These are phyloP conservation scores for Teleopsis dalmanni DNA, from an alignment of 1,140 invertebrate genomes.

Conservation along the genomic window DNA sequence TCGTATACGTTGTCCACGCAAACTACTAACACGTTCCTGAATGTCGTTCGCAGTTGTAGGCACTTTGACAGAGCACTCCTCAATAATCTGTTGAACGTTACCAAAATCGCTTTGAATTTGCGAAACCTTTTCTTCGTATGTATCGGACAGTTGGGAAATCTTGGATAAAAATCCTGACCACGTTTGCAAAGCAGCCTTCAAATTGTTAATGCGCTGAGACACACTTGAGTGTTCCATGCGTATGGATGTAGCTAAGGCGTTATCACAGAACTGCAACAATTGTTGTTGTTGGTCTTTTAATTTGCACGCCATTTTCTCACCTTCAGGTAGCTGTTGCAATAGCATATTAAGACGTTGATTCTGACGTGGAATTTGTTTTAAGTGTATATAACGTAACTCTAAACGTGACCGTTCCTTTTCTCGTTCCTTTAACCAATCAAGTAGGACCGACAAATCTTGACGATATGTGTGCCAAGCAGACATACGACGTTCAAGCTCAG, in stretches of 20 bases:
- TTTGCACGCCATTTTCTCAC: conserved; percentile 56
- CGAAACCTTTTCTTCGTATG: conserved; percentile 53
- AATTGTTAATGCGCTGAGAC: conserved; percentile 64
- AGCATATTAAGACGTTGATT: conserved; percentile 60
- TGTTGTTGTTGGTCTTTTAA: conserved; percentile 59
- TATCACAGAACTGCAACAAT: conserved; percentile 67
- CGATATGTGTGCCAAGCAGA: conserved; percentile 76
- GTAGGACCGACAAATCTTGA: conserved; percentile 59
- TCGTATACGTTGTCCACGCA: conserved; percentile 52
- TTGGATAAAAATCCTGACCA: conserved; percentile 66
- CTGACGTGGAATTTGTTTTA: conserved; percentile 64
- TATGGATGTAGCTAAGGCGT: conserved; percentile 64
- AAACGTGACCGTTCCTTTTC: conserved; percentile 70
- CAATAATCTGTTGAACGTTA: conserved; percentile 52
- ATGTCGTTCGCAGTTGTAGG: conserved; percentile 45
- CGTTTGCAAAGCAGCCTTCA: conserved; percentile 70
- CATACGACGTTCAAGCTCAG: conserved; percentile 63
- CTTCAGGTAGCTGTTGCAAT: conserved; percentile 58
- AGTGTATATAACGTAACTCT: conserved; percentile 71
- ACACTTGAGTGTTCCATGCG: conserved; percentile 72
- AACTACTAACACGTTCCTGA: conserved; percentile 51
- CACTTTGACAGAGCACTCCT: conserved; percentile 42
- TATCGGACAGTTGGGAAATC: conserved; percentile 53
- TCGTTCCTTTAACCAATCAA: conserved; percentile 71
- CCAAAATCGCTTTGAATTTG: conserved; percentile 53